These are phyloP conservation scores for Loriculus beryllinus DNA, from an alignment of 2,797 vertebrate genomes.

Conservation along the genomic window DNA sequence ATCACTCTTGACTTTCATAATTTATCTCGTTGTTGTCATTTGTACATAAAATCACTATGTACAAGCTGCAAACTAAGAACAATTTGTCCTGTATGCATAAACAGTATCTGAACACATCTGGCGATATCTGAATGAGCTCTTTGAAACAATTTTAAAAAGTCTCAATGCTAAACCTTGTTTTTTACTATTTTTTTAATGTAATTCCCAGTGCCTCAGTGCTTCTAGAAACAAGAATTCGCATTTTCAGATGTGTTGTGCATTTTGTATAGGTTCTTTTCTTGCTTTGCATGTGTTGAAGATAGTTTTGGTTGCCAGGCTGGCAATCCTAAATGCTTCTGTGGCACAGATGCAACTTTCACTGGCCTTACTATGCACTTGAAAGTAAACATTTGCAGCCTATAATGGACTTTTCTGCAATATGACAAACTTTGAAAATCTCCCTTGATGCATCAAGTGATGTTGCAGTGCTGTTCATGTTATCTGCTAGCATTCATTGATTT, in stretches of 20 bases:
- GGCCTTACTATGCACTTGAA: neutral
- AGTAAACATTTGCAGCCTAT: neutral
- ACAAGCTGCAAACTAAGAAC: neutral
- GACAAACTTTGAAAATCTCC: neutral
- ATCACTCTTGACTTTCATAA: neutral
- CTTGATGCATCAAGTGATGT: neutral
- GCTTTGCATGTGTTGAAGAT: neutral
- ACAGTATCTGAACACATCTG: neutral
- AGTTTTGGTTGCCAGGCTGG: neutral
- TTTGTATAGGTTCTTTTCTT: neutral
- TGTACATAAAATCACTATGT: neutral
- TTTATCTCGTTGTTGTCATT: neutral
- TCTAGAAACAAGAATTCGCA: neutral
- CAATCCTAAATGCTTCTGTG: neutral
- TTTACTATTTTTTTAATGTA: neutral
- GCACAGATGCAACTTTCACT: neutral
- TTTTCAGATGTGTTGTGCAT: neutral
- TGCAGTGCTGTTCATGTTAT: neutral
- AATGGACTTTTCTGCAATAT: neutral
- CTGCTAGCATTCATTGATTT: neutral
- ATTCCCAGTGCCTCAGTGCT: neutral
- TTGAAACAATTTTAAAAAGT: neutral
- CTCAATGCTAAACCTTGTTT: accelerated
- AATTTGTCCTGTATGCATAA: neutral
- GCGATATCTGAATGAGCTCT: neutral